These are phyloP conservation scores for Willowsia nigromaculata DNA, from an alignment of 2,888 invertebrate genomes.

Conservation along the genomic window DNA sequence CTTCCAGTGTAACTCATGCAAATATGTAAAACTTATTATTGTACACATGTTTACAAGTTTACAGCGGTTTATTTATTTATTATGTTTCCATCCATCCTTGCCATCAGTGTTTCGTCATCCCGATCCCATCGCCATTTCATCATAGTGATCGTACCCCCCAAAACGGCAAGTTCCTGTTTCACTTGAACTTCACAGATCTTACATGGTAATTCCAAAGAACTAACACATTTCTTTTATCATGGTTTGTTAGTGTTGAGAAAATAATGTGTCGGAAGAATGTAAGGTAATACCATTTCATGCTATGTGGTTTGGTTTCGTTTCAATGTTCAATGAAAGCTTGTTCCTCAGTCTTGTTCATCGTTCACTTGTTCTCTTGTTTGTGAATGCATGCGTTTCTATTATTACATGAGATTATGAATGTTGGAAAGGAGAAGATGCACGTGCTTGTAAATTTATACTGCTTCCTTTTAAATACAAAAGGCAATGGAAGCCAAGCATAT, in stretches of 20 bases:
- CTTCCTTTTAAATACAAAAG: neutral
- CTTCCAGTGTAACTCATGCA: too few species aligned
- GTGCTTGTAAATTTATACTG: neutral
- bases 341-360: too few species aligned
- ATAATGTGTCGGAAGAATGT: neutral
- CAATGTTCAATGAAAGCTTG: too few species aligned
- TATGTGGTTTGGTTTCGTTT: too few species aligned
- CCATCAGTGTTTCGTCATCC: neutral
- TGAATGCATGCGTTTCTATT: too few species aligned
- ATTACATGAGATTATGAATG: neutral
- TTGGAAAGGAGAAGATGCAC: neutral
- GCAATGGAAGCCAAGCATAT: too few species aligned
- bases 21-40: too few species aligned
- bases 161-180: slow-evolving; percentile 8
- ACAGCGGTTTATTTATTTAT: too few species aligned
- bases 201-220: neutral
- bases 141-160: neutral
- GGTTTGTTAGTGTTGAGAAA: neutral
- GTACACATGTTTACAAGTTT: too few species aligned
- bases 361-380: too few species aligned
- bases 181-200: slow-evolving; percentile 36
- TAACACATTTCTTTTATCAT: too few species aligned
- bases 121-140: neutral
- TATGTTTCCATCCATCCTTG: too few species aligned
- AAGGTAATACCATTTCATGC: neutral